phyloP scores from a whole-genome alignment of 2,113 vertebrate genomes.

The Paedocypris sp. region DNA sequence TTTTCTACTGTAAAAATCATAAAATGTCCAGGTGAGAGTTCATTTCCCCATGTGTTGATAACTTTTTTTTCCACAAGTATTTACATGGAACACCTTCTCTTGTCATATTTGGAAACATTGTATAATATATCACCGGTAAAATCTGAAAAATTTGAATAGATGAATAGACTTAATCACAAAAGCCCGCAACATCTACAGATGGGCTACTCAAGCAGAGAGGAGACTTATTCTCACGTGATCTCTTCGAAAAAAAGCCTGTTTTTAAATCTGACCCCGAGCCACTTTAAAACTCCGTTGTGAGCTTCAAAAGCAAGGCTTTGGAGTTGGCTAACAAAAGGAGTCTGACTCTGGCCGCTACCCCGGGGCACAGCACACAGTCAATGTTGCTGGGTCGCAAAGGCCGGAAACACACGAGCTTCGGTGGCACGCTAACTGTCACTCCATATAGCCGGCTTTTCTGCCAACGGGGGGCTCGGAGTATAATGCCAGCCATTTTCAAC shows the following conservation, averaged over 20 bases:
- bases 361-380: neutral
- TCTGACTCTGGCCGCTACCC: neutral
- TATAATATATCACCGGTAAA: too few species aligned
- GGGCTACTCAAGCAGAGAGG: neutral
- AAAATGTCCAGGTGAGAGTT: too few species aligned
- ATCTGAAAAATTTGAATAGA: too few species aligned
- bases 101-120: too few species aligned
- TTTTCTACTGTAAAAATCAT: too few species aligned
- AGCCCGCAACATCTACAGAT: neutral
- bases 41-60: too few species aligned
- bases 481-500: slow-evolving; percentile 41
- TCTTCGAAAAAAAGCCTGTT: neutral
- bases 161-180: neutral
- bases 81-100: too few species aligned
- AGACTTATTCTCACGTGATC: neutral
- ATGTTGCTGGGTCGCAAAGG: slow-evolving; percentile 15
- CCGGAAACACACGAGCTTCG: slow-evolving; percentile 57
- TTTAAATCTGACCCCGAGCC: slow-evolving; percentile 4
- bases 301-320: slow-evolving; percentile 10
- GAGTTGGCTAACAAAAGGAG: slow-evolving; percentile 9
- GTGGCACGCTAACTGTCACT: slow-evolving; percentile 56
- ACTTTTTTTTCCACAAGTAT: too few species aligned
- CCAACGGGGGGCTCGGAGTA: slow-evolving; percentile 34
- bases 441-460: slow-evolving; percentile 47
- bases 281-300: slow-evolving; percentile 11